Evolutionary conservation across 2,113 vertebrate species (phyloP).

Genomic region (Desmodus rotundus): DNA sequence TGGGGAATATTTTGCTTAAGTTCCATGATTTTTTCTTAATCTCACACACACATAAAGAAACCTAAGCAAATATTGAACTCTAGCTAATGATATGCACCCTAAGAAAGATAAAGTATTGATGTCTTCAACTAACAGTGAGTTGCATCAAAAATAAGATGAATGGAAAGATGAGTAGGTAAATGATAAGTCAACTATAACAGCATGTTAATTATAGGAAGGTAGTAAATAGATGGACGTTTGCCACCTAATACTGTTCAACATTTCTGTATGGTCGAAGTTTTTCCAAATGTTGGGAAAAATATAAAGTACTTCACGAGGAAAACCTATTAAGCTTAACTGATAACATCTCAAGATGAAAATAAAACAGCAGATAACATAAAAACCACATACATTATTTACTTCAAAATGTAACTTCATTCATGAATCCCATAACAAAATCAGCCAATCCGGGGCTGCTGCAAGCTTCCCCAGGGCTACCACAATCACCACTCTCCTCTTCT

Average conservation of each 20-base stretch:
- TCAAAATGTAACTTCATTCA: neutral
- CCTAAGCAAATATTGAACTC: neutral
- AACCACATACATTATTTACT: neutral
- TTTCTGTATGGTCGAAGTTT: neutral
- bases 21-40: neutral
- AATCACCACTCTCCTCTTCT: neutral
- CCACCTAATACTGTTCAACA: neutral
- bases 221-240: neutral
- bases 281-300: neutral
- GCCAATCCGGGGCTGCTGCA: neutral
- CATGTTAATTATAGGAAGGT: neutral
- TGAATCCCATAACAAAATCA: neutral
- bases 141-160: neutral
- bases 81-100: neutral
- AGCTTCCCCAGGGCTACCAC: neutral
- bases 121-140: neutral
- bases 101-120: neutral
- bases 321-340: neutral
- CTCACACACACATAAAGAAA: neutral
- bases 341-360: neutral
- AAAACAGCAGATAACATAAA: neutral
- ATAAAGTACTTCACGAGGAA: neutral
- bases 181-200: neutral
- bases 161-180: neutral
- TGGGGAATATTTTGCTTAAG: neutral